Evolutionary conservation across 2,113 vertebrate genomes (phyloP), one percentile per base, ranked within the genome.

Genomic region (Microcebus murinus): DNA sequence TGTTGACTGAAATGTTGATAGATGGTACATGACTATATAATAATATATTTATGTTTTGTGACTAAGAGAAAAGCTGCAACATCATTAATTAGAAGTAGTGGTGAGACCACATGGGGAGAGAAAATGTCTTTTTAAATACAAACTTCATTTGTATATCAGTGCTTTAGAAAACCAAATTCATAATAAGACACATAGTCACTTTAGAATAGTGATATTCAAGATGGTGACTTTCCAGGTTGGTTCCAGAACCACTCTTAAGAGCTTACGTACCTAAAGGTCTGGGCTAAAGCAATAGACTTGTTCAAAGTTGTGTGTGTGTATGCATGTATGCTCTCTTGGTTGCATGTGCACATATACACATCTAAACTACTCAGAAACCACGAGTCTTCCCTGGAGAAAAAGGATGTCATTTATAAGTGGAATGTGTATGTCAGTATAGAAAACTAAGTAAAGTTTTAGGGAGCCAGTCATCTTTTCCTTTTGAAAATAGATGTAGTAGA

Each of bases 291-390:
- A n/a, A 8, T n/a, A 48, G n/a, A 14, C 17, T 34, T 34, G 17
- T 68, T 74, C 42, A 68, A 9, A 7, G 55, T 17, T 67, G 45
- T 9, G 36, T 92, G 52, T 59, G 52, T 59, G n/a, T 52, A 36
- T 21, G 55, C 1, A 9, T 3, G 0, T 10, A 11, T 4, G 39
- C 27, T 59, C n/a, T 45, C 11, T 25, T 50, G 18, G 3, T 4
- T n/a, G 8, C 1, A 10, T 2, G 8, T 13, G 11, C 1, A 3
- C 17, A 8, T 11, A 36, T 4, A 13, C 4, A 12, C 2, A 7
- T 36, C 31, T 15, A 2, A 8, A 52, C 6, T 50, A 18, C 48
- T 67, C 10, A 67, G 45, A 50, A 90, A 25, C 15, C 13, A 36
- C 2, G 8, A 3, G 29, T 65, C 45, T 34, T 81, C 6, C 4